Conservation (phyloP, 2,888 invertebrate species). For the Lithophane semibrunnea region DNA sequence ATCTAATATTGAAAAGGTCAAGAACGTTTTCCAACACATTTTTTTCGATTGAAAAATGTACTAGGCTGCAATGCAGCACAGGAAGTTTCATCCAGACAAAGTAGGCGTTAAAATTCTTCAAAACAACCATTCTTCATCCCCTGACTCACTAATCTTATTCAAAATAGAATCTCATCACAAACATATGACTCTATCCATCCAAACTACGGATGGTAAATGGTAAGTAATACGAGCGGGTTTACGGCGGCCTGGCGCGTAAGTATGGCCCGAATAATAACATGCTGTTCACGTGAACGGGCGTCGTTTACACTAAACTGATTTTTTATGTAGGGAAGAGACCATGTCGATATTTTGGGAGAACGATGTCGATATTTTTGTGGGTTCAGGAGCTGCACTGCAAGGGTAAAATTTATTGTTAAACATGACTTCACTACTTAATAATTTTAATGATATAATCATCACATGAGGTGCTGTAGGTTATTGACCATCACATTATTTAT, state of each 20-base stretch:
- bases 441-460: background rate
- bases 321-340: slow-evolving; percentile 68
- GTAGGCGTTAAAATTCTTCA: slow-evolving; percentile 52
- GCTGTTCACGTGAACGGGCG: slow-evolving; percentile 75
- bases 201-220: slow-evolving; percentile 41
- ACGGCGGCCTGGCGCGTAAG: slow-evolving; percentile 71
- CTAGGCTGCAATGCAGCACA: background rate
- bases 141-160: slow-evolving; percentile 55
- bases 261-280: slow-evolving; percentile 82
- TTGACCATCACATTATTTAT: slow-evolving; percentile 9
- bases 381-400: background rate
- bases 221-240: slow-evolving; percentile 46
- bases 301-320: slow-evolving; percentile 82
- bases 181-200: slow-evolving; percentile 55
- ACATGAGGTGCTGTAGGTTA: background rate
- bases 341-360: slow-evolving; percentile 6
- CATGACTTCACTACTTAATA: background rate
- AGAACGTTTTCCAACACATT: background rate
- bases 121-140: slow-evolving; percentile 43
- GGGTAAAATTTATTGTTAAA: background rate
- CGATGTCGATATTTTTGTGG: slow-evolving; percentile 14
- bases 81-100: slow-evolving; percentile 26
- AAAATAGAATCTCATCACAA: slow-evolving; percentile 64
- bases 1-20: background rate
- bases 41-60: background rate